Conservation (phyloP, 2,113 vertebrate species). For the Chaenocephalus aceratus region DNA sequence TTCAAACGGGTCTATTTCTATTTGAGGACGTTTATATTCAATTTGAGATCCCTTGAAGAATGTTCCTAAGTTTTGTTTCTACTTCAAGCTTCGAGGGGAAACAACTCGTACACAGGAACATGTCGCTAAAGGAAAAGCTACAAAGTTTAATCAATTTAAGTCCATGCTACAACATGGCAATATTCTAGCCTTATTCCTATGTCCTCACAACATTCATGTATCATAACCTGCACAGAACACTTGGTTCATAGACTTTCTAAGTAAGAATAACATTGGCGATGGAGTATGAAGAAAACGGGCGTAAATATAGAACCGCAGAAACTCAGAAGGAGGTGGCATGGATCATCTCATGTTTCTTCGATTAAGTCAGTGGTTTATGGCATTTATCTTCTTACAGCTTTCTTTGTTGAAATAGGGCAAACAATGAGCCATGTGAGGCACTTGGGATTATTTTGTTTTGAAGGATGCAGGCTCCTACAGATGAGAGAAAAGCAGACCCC, state of each 20-base stretch:
- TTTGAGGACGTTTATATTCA: conserved; percentile 36
- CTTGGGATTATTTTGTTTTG: conserved; percentile 66
- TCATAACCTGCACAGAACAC: conserved; percentile 50
- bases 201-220: conserved; percentile 67
- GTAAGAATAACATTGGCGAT: neutral
- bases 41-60: conserved; percentile 37
- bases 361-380: conserved; percentile 42
- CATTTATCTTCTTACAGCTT: conserved; percentile 53
- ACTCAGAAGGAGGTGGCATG: neutral
- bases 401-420: conserved; percentile 62
- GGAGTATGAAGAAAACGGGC: neutral
- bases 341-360: conserved; percentile 7
- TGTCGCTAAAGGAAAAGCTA: conserved; percentile 21
- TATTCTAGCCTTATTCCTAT: conserved; percentile 49
- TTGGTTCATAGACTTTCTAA: conserved; percentile 15
- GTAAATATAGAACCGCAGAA: neutral
- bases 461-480: conserved; percentile 42
- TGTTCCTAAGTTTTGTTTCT: conserved; percentile 22
- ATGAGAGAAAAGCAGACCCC: conserved; percentile 30
- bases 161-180: conserved; percentile 41
- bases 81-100: conserved; percentile 8
- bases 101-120: conserved; percentile 36
- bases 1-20: conserved; percentile 40
- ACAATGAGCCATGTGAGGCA: conserved; percentile 76
- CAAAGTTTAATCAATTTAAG: conserved; percentile 5